These are phyloP conservation scores for Nematolebias whitei DNA, from an alignment of 2,113 vertebrate species.

Conservation along the genomic window DNA sequence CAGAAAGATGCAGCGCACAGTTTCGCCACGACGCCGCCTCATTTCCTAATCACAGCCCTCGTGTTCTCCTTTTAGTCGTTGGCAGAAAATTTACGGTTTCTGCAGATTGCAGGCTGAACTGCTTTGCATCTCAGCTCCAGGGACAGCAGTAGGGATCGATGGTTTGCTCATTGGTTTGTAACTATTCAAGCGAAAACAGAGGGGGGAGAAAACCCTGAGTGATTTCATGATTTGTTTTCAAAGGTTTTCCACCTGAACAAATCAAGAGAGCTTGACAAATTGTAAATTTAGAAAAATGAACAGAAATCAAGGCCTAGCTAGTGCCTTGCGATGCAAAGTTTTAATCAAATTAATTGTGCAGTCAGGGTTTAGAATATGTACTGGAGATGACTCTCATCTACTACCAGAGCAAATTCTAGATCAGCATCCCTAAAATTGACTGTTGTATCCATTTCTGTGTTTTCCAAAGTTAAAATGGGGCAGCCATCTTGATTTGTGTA, in stretches of 20 bases:
- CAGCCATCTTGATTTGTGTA: too few species aligned
- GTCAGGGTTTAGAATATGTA: too few species aligned
- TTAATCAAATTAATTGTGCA: too few species aligned
- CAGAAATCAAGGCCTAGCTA: neutral
- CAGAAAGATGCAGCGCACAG: slow-evolving; percentile 48
- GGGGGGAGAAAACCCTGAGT: neutral
- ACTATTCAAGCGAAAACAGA: slow-evolving; percentile 25
- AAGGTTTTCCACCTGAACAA: neutral
- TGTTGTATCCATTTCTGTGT: too few species aligned
- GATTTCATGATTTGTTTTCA: neutral
- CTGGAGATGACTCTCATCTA: too few species aligned
- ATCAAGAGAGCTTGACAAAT: neutral
- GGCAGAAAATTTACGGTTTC: slow-evolving; percentile 63
- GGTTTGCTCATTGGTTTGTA: slow-evolving; percentile 46
- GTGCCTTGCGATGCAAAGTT: too few species aligned
- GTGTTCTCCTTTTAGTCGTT: slow-evolving; percentile 37
- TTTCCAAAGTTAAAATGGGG: too few species aligned
- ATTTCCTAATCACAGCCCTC: slow-evolving; percentile 34
- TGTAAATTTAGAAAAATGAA: neutral
- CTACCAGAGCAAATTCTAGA: too few species aligned
- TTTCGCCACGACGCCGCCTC: slow-evolving; percentile 6
- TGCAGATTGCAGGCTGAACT: slow-evolving; percentile 58
- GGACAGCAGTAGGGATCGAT: slow-evolving; percentile 40
- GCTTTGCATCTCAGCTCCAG: slow-evolving; percentile 62
- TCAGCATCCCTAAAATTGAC: too few species aligned